Conservation (phyloP, 2,113 vertebrate genomes). For the Acinonyx jubatus region DNA sequence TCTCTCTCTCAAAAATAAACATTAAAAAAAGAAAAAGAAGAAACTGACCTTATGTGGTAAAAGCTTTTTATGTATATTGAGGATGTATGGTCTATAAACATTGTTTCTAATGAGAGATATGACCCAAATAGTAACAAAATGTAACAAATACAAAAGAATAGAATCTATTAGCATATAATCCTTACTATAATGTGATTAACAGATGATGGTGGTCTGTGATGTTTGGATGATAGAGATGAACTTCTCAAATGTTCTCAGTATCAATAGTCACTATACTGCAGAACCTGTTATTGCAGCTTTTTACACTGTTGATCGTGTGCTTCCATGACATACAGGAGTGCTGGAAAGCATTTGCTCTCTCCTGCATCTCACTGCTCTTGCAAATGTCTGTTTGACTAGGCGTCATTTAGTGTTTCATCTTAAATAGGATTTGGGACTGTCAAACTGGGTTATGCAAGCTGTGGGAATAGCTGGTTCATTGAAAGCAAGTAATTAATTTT, state of each 20-base stretch:
- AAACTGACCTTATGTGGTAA: background rate
- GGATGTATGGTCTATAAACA: background rate
- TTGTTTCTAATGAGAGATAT: background rate
- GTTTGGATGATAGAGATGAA: background rate
- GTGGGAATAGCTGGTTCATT: background rate
- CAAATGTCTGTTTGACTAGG: background rate
- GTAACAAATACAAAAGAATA: background rate
- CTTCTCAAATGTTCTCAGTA: background rate
- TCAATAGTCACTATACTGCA: background rate
- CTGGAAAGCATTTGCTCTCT: background rate
- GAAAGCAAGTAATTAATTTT: slow-evolving; percentile 48
- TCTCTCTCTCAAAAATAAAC: no score
- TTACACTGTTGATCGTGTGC: background rate
- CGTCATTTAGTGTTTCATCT: background rate
- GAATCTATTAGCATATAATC: background rate
- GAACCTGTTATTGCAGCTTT: background rate
- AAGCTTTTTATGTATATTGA: slow-evolving; percentile 46
- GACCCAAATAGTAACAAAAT: background rate
- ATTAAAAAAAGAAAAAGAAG: background rate
- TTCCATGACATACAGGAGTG: background rate
- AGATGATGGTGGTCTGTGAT: background rate
- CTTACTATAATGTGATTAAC: background rate
- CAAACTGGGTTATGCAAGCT: background rate
- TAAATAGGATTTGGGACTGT: background rate
- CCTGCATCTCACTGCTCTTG: background rate